Percentiles rank a stretch among this genome's conserved stretches.
Evolutionary conservation across 2,797 vertebrate genomes (phyloP).

Genomic region (Typhlichthys eigenmanni): DNA sequence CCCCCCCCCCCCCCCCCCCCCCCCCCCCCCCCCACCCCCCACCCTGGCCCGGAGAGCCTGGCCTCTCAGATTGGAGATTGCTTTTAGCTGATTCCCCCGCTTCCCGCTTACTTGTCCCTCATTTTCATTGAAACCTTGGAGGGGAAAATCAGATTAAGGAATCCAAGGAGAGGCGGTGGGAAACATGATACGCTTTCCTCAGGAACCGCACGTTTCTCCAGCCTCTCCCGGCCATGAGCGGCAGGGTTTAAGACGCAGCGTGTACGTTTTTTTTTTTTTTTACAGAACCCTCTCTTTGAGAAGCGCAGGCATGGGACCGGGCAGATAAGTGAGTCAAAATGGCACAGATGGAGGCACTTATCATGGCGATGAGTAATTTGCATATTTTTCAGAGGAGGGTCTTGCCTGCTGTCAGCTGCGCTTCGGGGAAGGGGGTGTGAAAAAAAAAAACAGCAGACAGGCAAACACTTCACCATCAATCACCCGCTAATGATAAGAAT

Average conservation of each 20-base stretch:
- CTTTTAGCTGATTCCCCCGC: slow-evolving; percentile 48
- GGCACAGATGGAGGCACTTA: slow-evolving; percentile 69
- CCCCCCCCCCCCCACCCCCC: too few relatives aligned
- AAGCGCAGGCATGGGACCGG: slow-evolving; percentile 52
- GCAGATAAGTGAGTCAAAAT: slow-evolving; percentile 69
- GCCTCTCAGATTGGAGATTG: slow-evolving; percentile 52
- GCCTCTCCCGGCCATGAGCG: slow-evolving; percentile 43
- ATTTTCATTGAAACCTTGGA: slow-evolving; percentile 48
- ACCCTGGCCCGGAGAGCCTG: slow-evolving; percentile 2
- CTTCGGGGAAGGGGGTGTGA: slow-evolving; percentile 39
- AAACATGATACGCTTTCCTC: slow-evolving; percentile 68
- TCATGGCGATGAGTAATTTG: slow-evolving; percentile 72
- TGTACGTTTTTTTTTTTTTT: slow-evolving; percentile 47
- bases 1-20: too few relatives aligned
- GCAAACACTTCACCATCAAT: slow-evolving; percentile 77
- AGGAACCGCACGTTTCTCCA: slow-evolving; percentile 44
- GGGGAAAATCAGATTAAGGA: slow-evolving; percentile 71
- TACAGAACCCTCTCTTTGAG: slow-evolving; percentile 37
- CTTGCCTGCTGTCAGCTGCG: slow-evolving; percentile 36
- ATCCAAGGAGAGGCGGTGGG: slow-evolving; percentile 39
- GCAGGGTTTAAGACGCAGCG: slow-evolving; percentile 47
- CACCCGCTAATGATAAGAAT: slow-evolving; percentile 65
- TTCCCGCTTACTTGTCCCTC: slow-evolving; percentile 58
- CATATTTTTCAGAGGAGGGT: slow-evolving; percentile 34
- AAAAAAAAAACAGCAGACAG: slow-evolving; percentile 42